Evolutionary conservation across 1,140 invertebrate species (phyloP), one percentile per base, ranked within the genome.

Genomic region (Drosophila sp.): DNA sequence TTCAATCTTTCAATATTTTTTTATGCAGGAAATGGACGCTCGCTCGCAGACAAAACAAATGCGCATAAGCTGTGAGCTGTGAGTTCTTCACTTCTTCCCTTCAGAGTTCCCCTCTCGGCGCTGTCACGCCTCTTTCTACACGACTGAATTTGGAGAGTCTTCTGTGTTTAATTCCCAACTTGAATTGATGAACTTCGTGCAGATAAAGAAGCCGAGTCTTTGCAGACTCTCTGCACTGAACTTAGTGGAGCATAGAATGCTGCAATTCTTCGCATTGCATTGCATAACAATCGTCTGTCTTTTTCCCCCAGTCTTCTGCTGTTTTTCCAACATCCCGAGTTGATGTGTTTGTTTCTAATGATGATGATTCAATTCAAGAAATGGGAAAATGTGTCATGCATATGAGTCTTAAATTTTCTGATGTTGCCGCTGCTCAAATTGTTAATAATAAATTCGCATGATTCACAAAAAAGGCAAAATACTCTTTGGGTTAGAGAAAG

Each of bases 171-270:
- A 81, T 81, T 81, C 83, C 75, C 79, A 45, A 70, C 79, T 78
- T 69, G 80, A 84, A 83, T 86, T 84, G 80, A 84, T 84, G 80
- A 84, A 84, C 80, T 84, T 84, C 81, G 80, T 84, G 77, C 66
- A 84, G 80, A 83, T 83, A 83, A 76, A 64, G 36, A 21, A 56
- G 43, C 53, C 9, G 11, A 43, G 36, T 53, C 38, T 62, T 29
- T 29, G 27, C 27, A 2, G 4, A 29, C 2, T 29, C 27, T 62
- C 27, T 43, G 46, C 50, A 36, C 48, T 80, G 78, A n/a, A n/a
- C 64, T 78, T 83, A 82, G 75, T 83, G 80, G 80, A 69, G 76
- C 80, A 83, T 83, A 36, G 53, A 64, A 72, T 72, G 70, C 38
- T 70, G 80, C 79, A 82, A 82, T 78, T 82, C 79, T 75, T 72